Percentiles rank a stretch among this genome's conserved stretches.
Evolutionary conservation across 2,113 vertebrate genomes (phyloP).

Genomic region (Capra hircus): DNA sequence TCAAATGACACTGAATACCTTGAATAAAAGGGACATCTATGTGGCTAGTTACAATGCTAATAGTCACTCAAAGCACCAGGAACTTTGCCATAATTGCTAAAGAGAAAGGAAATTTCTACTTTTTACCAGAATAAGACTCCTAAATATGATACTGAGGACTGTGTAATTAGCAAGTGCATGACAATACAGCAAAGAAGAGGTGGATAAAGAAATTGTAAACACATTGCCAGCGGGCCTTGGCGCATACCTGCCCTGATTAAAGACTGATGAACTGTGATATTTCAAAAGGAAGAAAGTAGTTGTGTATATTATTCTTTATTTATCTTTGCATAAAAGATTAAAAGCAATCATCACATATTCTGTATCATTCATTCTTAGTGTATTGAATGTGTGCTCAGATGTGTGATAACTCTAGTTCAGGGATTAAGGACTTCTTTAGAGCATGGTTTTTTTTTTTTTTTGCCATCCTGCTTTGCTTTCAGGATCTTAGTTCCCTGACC

Average conservation of each 20-base stretch:
- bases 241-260: constrained; percentile 58
- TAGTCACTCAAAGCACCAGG: neutral
- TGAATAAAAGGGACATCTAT: neutral
- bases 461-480: neutral
- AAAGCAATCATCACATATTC: neutral
- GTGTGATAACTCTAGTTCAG: neutral
- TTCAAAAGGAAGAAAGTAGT: constrained; percentile 58
- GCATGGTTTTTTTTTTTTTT: neutral
- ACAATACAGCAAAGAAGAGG: constrained; percentile 44
- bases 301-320: constrained; percentile 26
- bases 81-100: neutral
- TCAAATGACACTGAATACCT: neutral
- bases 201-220: constrained; percentile 68
- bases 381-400: neutral
- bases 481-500: neutral
- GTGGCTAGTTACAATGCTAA: neutral
- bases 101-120: constrained; percentile 58
- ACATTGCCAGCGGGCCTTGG: constrained; percentile 55
- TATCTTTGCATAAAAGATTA: neutral
- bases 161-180: constrained; percentile 55
- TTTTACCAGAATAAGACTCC: constrained; percentile 29
- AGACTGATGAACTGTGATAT: constrained; percentile 65
- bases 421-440: neutral
- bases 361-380: neutral
- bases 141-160: constrained; percentile 50